Percentiles rank a stretch among this genome's conserved stretches.
phyloP scores from a whole-genome alignment of 1,140 invertebrate species.

The Watersipora subatra region DNA sequence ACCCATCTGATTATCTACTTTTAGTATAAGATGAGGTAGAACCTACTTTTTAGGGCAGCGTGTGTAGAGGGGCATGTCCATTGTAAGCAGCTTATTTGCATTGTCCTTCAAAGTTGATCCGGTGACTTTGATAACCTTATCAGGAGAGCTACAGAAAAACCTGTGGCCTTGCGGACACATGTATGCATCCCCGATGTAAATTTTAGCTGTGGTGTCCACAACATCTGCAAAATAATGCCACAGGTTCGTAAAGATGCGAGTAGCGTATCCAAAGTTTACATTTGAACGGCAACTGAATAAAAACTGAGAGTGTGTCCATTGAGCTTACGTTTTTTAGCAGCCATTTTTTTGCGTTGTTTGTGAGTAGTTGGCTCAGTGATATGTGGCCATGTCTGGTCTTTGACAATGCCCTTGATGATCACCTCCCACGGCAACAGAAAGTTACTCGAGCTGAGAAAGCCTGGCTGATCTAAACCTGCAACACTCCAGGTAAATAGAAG shows the following conservation, averaged over 20 bases:
- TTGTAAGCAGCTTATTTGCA: slow-evolving; percentile 63
- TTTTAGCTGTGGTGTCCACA: slow-evolving; percentile 65
- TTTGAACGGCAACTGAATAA: too few species aligned
- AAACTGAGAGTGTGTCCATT: too few species aligned
- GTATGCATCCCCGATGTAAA: slow-evolving; percentile 91
- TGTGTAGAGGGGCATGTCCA: slow-evolving; percentile 80
- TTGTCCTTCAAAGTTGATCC: slow-evolving; percentile 60
- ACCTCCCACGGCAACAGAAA: slow-evolving; percentile 92
- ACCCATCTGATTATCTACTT: too few species aligned
- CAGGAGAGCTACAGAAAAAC: slow-evolving; percentile 81
- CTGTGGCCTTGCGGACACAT: slow-evolving; percentile 88
- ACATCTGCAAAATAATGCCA: slow-evolving; percentile 24
- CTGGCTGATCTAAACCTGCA: slow-evolving; percentile 50
- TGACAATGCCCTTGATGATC: slow-evolving; percentile 45
- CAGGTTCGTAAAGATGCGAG: too few species aligned
- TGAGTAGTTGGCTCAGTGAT: slow-evolving; percentile 26
- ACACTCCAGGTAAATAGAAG: neutral
- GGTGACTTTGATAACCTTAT: slow-evolving; percentile 65
- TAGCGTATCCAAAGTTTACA: too few species aligned
- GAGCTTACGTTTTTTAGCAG: slow-evolving; percentile 20
- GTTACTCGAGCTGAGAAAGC: slow-evolving; percentile 74
- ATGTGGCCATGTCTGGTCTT: slow-evolving; percentile 38
- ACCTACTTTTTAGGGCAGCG: slow-evolving; percentile 69
- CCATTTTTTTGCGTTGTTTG: slow-evolving; percentile 35
- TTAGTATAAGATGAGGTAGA: too few species aligned